Evolutionary conservation across 2,797 vertebrate genomes (phyloP), one percentile per base, ranked within the genome.

Genomic region (Semaprochilodus insignis): DNA sequence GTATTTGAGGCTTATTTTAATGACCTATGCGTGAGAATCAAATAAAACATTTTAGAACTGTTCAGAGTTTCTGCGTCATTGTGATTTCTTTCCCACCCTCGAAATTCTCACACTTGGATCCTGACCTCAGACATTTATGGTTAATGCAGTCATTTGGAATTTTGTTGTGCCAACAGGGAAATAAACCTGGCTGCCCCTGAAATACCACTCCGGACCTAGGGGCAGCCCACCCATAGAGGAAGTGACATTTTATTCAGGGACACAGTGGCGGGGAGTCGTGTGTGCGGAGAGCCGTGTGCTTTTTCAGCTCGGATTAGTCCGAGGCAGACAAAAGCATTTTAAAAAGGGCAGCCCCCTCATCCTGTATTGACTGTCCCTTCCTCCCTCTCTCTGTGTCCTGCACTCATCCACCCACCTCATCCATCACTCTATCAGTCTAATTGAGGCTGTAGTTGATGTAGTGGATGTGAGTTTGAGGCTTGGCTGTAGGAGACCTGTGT

Each of bases 341-440:
- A 76, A 76, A 81, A 75, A 63, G 57, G 21, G 70, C 54, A 72
- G 48, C 23, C 67, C 51, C 69, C 34, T 65, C 82, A 87, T 62
- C 36, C 31, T n/a, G 73, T 73, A 78, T 75, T 19, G 71, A 66
- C 57, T 65, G 34, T n/a, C 15, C 31, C n/a, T 75, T 23, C 62
- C 21, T 54, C 74, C 60, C 74, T 73, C 77, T 70, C 74, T 69
- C 78, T 65, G 48, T 75, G 34, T 79, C 16, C 44, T 80, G 77
- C 80, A 76, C 63, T 88, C 84, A 83, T 87, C 91, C 91, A 74
- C 90, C 91, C 90, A 90, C 91, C 73, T 27, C 86, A 73, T 83
- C 87, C 85, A 70, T 91, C 86, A 63, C 82, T 89, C 86, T 81
- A 82, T 90, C 88, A 77, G 80, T 83, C 78, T 89, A 82, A 82